Percentiles rank a stretch among this genome's conserved stretches.
These are phyloP conservation scores for Phoebastria nigripes DNA, from an alignment of 2,797 vertebrate species.

Conservation along the genomic window DNA sequence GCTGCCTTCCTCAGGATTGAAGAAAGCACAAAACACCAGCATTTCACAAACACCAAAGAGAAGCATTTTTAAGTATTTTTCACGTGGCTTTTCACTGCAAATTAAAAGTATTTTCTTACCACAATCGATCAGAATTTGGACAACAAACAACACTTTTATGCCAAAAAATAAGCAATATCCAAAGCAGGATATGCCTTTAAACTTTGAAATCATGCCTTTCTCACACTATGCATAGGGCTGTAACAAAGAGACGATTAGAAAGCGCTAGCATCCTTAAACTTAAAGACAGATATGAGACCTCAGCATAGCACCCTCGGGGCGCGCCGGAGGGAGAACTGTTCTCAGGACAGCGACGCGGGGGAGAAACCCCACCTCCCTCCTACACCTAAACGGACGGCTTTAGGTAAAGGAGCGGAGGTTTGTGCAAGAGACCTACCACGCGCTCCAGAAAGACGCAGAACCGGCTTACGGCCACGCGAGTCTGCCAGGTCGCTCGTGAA, in stretches of 20 bases:
- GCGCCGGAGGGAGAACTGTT: rapidly evolving
- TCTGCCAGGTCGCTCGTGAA: not conserved
- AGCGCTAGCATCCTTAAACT: too few relatives aligned
- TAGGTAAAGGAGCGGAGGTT: too few relatives aligned
- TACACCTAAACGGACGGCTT: rapidly evolving
- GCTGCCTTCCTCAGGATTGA: not conserved
- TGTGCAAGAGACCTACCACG: rapidly evolving
- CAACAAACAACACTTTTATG: not conserved
- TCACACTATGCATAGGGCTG: too few relatives aligned
- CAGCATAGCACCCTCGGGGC: rapidly evolving
- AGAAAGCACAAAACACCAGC: not conserved
- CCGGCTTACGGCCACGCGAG: not conserved
- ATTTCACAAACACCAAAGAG: not conserved
- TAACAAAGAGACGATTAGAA: not conserved
- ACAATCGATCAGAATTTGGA: not conserved
- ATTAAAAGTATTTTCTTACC: not conserved
- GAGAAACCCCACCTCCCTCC: not conserved
- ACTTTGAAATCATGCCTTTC: not conserved
- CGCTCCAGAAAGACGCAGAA: too few relatives aligned
- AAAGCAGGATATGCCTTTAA: not conserved
- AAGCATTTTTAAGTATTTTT: not conserved
- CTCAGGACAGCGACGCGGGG: not conserved
- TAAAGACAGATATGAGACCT: rapidly evolving
- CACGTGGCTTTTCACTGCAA: not conserved
- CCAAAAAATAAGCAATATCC: too few relatives aligned